These are phyloP conservation scores for Fragum fragum DNA, from an alignment of 2,888 invertebrate species.

Conservation along the genomic window DNA sequence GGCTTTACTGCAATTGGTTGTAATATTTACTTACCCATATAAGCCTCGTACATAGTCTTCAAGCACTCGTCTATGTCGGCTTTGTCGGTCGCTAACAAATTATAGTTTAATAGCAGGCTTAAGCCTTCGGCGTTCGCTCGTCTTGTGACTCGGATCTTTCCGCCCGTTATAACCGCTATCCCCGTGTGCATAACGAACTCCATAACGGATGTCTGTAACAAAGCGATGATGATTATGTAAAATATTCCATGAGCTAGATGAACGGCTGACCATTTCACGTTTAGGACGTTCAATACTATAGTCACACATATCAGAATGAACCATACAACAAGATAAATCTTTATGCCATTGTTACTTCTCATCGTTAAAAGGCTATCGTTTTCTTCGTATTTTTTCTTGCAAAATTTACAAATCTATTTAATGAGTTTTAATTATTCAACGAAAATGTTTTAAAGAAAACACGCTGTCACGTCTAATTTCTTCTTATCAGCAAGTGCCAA, in stretches of 20 bases:
- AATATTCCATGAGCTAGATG: slow-evolving; percentile 75
- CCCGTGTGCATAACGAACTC: slow-evolving; percentile 78
- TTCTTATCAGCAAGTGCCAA: too few relatives aligned
- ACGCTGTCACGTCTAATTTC: too few relatives aligned
- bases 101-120: slow-evolving; percentile 76
- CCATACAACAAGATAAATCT: slow-evolving; percentile 8
- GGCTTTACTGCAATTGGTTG: too few relatives aligned
- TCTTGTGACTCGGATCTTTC: slow-evolving; percentile 63
- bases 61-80: slow-evolving; percentile 80
- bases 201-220: slow-evolving; percentile 77
- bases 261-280: slow-evolving; percentile 77
- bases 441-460: too few relatives aligned
- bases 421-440: too few relatives aligned
- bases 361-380: not conserved
- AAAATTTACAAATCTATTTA: too few relatives aligned
- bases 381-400: not conserved
- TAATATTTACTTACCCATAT: slow-evolving; percentile 68
- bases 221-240: slow-evolving; percentile 73
- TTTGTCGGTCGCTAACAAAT: slow-evolving; percentile 74
- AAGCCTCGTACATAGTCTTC: slow-evolving; percentile 80
- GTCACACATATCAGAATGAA: not conserved
- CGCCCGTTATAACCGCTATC: slow-evolving; percentile 73
- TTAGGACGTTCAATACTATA: slow-evolving; percentile 73
- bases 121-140: slow-evolving; percentile 66
- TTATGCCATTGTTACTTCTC: not conserved